Conservation (phyloP, 2,888 invertebrate species). For the Lamproptera curius region DNA sequence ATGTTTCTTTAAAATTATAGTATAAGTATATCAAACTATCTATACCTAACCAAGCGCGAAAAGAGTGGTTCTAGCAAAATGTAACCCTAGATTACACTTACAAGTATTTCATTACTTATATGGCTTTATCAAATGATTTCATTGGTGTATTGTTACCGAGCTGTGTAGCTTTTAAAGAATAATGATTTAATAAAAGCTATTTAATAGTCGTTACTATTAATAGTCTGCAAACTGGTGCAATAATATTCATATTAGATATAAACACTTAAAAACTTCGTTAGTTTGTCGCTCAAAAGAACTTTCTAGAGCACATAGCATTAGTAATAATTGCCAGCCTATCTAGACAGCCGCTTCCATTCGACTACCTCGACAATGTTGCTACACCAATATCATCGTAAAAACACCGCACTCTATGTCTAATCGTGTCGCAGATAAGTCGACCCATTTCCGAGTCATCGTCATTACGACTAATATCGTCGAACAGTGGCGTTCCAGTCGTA, state of each 20-base stretch:
- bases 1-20: too few species aligned
- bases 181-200: neutral
- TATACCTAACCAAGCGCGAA: too few species aligned
- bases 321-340: conserved; percentile 13
- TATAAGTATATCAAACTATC: too few species aligned
- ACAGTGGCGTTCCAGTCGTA: conserved; percentile 22
- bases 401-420: conserved; percentile 40
- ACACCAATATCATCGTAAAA: conserved; percentile 36
- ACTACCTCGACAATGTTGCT: conserved; percentile 33
- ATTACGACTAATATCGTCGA: conserved; percentile 35
- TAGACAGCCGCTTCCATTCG: conserved; percentile 28
- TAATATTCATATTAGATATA: too few species aligned
- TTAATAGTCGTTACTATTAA: neutral
- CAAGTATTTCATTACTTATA: too few species aligned
- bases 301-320: neutral
- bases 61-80: too few species aligned
- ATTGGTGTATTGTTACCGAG: too few species aligned
- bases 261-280: too few species aligned
- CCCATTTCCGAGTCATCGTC: conserved; percentile 48
- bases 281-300: neutral
- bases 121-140: too few species aligned
- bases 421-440: conserved; percentile 60
- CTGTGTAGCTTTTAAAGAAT: neutral
- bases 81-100: too few species aligned
- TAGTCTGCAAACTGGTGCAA: too few species aligned